Evolutionary conservation across 92 coral and sea anemone genomes (phyloP), one percentile per base, ranked within the genome.

Genomic region (Actinernus sp.): DNA sequence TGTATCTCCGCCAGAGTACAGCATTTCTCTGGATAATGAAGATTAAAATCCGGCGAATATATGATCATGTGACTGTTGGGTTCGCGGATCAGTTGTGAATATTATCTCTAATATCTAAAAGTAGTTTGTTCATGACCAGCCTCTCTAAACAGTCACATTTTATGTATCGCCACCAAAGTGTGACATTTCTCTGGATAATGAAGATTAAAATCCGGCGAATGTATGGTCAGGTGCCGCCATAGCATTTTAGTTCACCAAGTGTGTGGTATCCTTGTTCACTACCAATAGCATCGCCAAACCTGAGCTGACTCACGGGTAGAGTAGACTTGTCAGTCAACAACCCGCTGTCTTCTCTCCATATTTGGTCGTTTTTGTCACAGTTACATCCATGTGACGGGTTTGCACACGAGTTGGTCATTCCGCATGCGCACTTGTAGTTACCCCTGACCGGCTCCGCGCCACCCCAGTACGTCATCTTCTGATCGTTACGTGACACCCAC

Each of bases 401-500:
- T 31, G 30, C 30, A 32, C 50, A 49, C 67, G 52, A 38, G 52
- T 31, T 49, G 46, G 77, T 56, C 70, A 36, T 48, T 30, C 50
- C 61, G 43, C 80, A 73, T 48, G 80, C 69, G 48, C 80, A 73
- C 31, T 59, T 60, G 37, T 54, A 41, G 22, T 69, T 73, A 52
- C 66, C 58, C n/a, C n/a, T n/a, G n/a, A n/a, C n/a, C 31, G 66
- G 68, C 17, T 59, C 39, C 10, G 80, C 80, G 1, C 80, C 70
- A 2, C 70, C 80, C 80, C 80, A 73, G 70, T 73, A 73, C 12
- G 44, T 43, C 71, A 59, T 38, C 23, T 55, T 48, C 12, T 34
- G 49, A 27, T 51, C 61, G 18, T 73, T 61, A 56, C 70, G 80
- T 47, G 80, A 73, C 26, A 56, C 80, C 61, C 68, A 61, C 80